Evolutionary conservation across 1,140 invertebrate species (phyloP).

Genomic region (Diachasma alloeum): DNA sequence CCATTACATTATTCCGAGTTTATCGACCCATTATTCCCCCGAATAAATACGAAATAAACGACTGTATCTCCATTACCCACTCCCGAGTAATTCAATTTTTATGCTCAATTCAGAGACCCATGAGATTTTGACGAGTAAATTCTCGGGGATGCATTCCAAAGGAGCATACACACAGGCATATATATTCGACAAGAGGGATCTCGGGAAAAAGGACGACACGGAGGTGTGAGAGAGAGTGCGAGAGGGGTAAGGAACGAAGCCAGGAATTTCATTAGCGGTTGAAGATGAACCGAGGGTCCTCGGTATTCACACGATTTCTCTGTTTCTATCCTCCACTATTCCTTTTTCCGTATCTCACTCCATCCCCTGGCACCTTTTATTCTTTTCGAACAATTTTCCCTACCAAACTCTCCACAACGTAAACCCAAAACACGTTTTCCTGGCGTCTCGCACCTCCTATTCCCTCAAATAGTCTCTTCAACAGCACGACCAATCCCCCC

Average conservation of each 20-base stretch:
- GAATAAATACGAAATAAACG: too few species aligned
- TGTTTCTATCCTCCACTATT: conserved; percentile 1
- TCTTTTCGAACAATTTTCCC: conserved; percentile 9
- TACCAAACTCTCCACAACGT: conserved; percentile 5
- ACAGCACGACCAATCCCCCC: conserved; percentile 17
- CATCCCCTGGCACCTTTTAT: not conserved
- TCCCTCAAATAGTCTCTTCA: conserved; percentile 15
- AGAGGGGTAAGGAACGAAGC: conserved; percentile 18
- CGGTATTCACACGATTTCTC: conserved; percentile 31
- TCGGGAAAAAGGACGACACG: not conserved
- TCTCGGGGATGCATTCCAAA: not conserved
- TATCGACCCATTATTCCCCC: too few species aligned
- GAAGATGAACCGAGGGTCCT: conserved; percentile 36
- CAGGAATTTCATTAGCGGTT: conserved; percentile 44
- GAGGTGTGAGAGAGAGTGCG: not conserved
- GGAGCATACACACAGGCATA: not conserved
- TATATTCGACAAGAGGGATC: conserved; percentile 21
- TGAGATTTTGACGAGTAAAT: not conserved
- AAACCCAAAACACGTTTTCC: conserved; percentile 25
- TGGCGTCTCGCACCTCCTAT: not conserved
- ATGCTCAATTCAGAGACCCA: not conserved
- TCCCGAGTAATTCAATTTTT: not conserved
- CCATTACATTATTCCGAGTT: too few species aligned
- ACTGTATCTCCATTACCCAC: not conserved
- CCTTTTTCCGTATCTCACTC: conserved; percentile 14